These are phyloP conservation scores for Miichthys miiuy DNA, from an alignment of 2,797 vertebrate genomes.

Conservation along the genomic window DNA sequence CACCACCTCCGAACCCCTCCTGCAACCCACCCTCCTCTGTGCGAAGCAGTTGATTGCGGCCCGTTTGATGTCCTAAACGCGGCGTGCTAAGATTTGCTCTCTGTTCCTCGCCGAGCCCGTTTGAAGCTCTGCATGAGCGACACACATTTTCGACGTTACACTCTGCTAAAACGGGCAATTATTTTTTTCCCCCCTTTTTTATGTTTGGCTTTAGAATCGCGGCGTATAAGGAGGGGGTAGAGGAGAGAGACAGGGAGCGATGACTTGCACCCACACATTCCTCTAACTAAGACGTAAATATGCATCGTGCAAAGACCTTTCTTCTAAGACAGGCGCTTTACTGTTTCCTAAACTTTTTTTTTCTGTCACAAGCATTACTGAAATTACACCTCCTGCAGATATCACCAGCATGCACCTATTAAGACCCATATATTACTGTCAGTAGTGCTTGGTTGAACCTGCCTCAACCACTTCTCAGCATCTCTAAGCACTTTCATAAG, in stretches of 20 bases:
- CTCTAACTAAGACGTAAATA: slow-evolving; percentile 82
- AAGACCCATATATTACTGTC: slow-evolving; percentile 83
- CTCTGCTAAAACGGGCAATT: slow-evolving; percentile 87
- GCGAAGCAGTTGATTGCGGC: slow-evolving; percentile 84
- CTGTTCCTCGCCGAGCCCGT: slow-evolving; percentile 80
- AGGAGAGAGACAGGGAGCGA: slow-evolving; percentile 70
- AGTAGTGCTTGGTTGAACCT: slow-evolving; percentile 78
- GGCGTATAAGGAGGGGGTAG: slow-evolving; percentile 67
- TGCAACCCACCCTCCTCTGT: slow-evolving; percentile 42
- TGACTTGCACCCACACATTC: slow-evolving; percentile 80
- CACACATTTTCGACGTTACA: slow-evolving; percentile 84
- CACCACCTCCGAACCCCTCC: slow-evolving; percentile 66
- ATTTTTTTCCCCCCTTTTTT: slow-evolving; percentile 77
- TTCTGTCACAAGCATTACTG: slow-evolving; percentile 76
- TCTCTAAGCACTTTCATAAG: slow-evolving; percentile 75
- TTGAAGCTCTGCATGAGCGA: slow-evolving; percentile 85
- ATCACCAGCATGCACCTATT: slow-evolving; percentile 82
- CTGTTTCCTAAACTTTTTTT: slow-evolving; percentile 79
- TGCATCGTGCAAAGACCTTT: slow-evolving; percentile 76
- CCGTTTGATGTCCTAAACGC: slow-evolving; percentile 88
- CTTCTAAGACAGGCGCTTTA: slow-evolving; percentile 78
- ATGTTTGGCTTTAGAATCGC: slow-evolving; percentile 76
- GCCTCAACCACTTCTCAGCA: slow-evolving; percentile 73
- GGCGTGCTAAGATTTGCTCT: slow-evolving; percentile 86
- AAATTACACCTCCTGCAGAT: slow-evolving; percentile 82